Conservation (phyloP, 2,797 vertebrate genomes). For the Cryptoblepharus egeriae region DNA sequence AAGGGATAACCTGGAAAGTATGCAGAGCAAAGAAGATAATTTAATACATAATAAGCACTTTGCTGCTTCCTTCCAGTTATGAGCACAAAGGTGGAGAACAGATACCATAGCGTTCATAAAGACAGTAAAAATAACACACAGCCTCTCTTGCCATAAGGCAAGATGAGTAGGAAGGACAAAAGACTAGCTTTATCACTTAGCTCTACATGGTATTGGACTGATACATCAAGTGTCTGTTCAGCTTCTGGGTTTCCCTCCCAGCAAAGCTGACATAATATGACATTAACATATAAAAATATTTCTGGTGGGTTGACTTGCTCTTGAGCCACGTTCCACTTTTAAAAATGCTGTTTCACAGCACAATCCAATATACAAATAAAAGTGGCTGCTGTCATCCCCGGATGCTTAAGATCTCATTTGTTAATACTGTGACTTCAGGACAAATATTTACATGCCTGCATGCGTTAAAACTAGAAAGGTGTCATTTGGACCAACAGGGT, state of each 20-base stretch:
- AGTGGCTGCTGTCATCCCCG: slow-evolving; percentile 83
- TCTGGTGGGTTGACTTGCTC: slow-evolving; percentile 80
- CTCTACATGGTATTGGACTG: slow-evolving; percentile 81
- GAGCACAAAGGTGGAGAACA: slow-evolving; percentile 82
- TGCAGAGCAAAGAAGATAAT: slow-evolving; percentile 73
- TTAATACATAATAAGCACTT: slow-evolving; percentile 72
- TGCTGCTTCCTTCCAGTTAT: slow-evolving; percentile 83
- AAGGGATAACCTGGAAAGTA: slow-evolving; percentile 76
- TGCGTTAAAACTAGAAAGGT: slow-evolving; percentile 99
- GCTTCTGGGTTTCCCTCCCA: slow-evolving; percentile 70
- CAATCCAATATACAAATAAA: slow-evolving; percentile 83
- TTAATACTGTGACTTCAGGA: slow-evolving; percentile 99
- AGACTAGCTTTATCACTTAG: slow-evolving; percentile 89
- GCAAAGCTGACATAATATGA: slow-evolving; percentile 84
- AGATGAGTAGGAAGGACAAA: slow-evolving; percentile 75
- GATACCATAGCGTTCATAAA: slow-evolving; percentile 78
- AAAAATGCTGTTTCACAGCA: slow-evolving; percentile 75
- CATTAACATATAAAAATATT: slow-evolving; percentile 87
- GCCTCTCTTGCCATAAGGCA: slow-evolving; percentile 79
- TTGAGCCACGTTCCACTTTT: slow-evolving; percentile 79
- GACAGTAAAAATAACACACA: slow-evolving; percentile 82
- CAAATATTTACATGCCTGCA: slow-evolving; percentile 99
- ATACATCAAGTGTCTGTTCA: slow-evolving; percentile 82
- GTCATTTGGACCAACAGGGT: slow-evolving; percentile 97
- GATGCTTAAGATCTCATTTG: slow-evolving; percentile 94